A percentile compares a stretch with the other conserved stretches of the same genome.
phyloP scores from a whole-genome alignment of 2,888 invertebrate species.

The Athalia circularis region DNA sequence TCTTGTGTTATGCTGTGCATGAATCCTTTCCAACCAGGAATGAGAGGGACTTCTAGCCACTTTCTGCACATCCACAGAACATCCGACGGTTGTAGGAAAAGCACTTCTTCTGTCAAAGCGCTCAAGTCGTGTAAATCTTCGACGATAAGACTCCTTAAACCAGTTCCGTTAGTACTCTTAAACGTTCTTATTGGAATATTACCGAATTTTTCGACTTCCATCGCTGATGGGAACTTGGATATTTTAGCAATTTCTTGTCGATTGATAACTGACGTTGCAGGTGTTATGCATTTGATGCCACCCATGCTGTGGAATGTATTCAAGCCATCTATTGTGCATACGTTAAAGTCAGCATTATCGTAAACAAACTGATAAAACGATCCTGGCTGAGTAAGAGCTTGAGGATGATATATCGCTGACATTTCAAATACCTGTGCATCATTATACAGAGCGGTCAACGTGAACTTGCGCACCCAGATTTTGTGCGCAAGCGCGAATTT shows the following conservation, averaged over 20 bases:
- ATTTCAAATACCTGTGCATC: slow-evolving; percentile 13
- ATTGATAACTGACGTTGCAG: background rate
- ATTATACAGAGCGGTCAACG: too few relatives aligned
- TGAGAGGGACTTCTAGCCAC: slow-evolving; percentile 23
- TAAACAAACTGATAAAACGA: slow-evolving; percentile 35
- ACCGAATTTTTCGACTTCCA: slow-evolving; percentile 43
- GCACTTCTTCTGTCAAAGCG: slow-evolving; percentile 32
- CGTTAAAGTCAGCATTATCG: slow-evolving; percentile 41
- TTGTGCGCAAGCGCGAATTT: too few relatives aligned
- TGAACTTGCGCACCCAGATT: too few relatives aligned
- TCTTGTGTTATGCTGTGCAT: slow-evolving; percentile 54
- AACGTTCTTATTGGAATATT: slow-evolving; percentile 43
- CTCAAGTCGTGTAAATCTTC: slow-evolving; percentile 33
- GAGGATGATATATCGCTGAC: slow-evolving; percentile 30
- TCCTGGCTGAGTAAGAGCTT: background rate
- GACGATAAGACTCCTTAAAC: slow-evolving; percentile 45
- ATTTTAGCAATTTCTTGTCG: slow-evolving; percentile 1
- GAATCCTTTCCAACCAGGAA: slow-evolving; percentile 55
- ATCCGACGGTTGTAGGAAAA: slow-evolving; percentile 22
- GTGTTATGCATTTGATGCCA: slow-evolving; percentile 36
- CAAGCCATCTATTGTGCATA: slow-evolving; percentile 25
- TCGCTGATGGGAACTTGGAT: slow-evolving; percentile 22
- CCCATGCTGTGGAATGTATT: slow-evolving; percentile 43
- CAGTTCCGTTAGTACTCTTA: slow-evolving; percentile 35
- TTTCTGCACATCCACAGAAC: slow-evolving; percentile 50